A percentile compares a stretch with the other conserved stretches of the same genome.
phyloP scores from a whole-genome alignment of 2,797 vertebrate genomes.

The Petrocephalus schoutedeni region DNA sequence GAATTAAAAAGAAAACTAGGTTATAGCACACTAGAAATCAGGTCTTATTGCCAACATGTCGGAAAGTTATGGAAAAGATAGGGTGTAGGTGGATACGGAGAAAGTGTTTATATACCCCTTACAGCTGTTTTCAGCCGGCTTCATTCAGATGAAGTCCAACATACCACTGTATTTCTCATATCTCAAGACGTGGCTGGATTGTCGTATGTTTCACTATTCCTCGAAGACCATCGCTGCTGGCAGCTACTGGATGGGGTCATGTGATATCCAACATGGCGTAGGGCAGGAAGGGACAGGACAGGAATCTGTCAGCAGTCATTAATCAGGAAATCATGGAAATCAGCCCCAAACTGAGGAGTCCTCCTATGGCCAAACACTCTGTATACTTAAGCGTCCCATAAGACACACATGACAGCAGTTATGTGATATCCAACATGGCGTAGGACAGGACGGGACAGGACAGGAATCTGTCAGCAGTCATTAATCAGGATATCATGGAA shows the following conservation, averaged over 20 bases:
- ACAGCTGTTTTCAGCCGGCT: background rate
- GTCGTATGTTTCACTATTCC: background rate
- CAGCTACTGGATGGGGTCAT: background rate
- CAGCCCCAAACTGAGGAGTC: background rate
- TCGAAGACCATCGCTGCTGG: background rate
- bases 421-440: too few relatives aligned
- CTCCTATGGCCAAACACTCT: background rate
- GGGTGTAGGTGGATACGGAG: background rate
- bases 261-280: too few relatives aligned
- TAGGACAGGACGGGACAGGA: too few relatives aligned
- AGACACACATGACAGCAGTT: background rate
- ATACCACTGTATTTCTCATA: background rate
- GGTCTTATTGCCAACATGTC: background rate
- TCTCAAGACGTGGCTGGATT: background rate
- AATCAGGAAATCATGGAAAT: background rate
- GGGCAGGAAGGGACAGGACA: background rate
- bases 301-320: background rate
- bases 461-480: background rate
- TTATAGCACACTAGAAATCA: background rate
- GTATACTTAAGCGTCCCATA: background rate
- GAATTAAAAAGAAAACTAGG: background rate
- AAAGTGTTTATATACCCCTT: background rate
- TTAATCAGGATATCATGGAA: background rate
- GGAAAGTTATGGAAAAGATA: background rate
- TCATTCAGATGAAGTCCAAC: background rate